Base-by-base conservation (phyloP, 2,113 vertebrate genomes). In the Chrysochloris asiatica region DNA sequence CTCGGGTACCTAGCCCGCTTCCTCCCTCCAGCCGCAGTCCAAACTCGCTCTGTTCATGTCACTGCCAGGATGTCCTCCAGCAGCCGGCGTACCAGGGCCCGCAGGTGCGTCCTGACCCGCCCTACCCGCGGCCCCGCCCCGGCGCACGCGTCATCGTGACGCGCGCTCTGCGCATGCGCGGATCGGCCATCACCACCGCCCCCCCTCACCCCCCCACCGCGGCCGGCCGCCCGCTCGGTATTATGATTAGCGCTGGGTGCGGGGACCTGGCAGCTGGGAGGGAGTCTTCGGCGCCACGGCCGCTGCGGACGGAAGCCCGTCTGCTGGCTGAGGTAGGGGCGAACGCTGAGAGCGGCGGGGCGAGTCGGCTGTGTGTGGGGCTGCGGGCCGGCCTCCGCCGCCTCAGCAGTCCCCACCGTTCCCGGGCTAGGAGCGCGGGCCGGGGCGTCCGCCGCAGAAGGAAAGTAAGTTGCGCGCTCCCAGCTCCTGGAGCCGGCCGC, bases 201-300 rank as follows among this genome's bases (percentile, higher is more conserved):
- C 88, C 87, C 84, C 88, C 69, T 95, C 86, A 75, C 89, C 95
- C 52, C 52, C 52, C 83, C 56, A 24, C 24, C 83, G 89, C 83
- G 72, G 75, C 82, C 87, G 81, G 76, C 85, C 71, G 45, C 33
- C 79, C 61, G 94, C 85, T 94, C 47, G 86, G 95, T 96, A 95
- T 94, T 96, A 95, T 96, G 96, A 92, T 96, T 94, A 86, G 86
- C 90, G n/a, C 94, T 95, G 92, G 93, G 93, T 96, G 93, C 94
- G 94, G 96, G 96, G 94, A 67, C 76, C 72, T 83, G 83, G 95
- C 92, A 90, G 94, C 90, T 71, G 79, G 90, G 94, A 95, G 93
- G 85, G 93, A 96, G 94, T 81, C 71, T 92, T 93, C 86, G 83
- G 93, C 65, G 92, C 93, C 89, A 80, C 91, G 90, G 94, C 90